phyloP scores from a whole-genome alignment of 2,113 vertebrate species.

The Silurus asotus region DNA sequence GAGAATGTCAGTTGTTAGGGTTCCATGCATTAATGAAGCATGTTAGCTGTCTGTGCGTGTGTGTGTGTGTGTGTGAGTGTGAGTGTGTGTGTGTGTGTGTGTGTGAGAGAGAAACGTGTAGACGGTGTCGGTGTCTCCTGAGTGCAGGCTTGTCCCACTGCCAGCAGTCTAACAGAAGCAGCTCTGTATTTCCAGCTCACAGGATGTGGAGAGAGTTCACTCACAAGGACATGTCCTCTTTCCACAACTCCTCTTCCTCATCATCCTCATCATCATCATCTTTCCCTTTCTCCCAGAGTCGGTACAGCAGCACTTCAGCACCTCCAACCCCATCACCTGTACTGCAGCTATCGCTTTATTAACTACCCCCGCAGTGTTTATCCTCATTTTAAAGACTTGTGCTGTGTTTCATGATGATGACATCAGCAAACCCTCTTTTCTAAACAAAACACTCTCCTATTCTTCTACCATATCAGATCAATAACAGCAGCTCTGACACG shows the following conservation, averaged over 20 bases:
- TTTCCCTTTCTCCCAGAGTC: too few relatives aligned
- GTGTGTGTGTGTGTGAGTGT: background rate
- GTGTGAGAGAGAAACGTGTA: background rate
- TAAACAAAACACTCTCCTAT: too few relatives aligned
- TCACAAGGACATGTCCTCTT: conserved; percentile 29
- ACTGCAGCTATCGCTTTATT: background rate
- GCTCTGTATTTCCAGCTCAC: conserved; percentile 42
- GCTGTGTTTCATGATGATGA: background rate
- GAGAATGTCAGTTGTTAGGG: background rate
- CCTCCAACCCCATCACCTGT: too few relatives aligned
- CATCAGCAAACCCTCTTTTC: too few relatives aligned
- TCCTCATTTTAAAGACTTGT: background rate
- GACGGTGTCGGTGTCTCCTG: conserved; percentile 18
- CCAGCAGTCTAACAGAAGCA: conserved; percentile 45
- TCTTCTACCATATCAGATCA: too few relatives aligned
- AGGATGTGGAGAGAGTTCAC: conserved; percentile 16
- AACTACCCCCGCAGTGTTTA: background rate
- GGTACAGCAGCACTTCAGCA: too few relatives aligned
- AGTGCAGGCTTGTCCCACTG: conserved; percentile 20
- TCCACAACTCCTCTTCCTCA: background rate
- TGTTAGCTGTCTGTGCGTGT: background rate
- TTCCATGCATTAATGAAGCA: too few relatives aligned
- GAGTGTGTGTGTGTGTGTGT: too few relatives aligned
- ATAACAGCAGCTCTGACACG: too few relatives aligned
- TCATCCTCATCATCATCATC: too few relatives aligned